Percentiles rank a stretch among this genome's conserved stretches.
These are phyloP conservation scores for Nothoprocta perdicaria DNA, from an alignment of 2,113 vertebrate genomes.

Conservation along the genomic window DNA sequence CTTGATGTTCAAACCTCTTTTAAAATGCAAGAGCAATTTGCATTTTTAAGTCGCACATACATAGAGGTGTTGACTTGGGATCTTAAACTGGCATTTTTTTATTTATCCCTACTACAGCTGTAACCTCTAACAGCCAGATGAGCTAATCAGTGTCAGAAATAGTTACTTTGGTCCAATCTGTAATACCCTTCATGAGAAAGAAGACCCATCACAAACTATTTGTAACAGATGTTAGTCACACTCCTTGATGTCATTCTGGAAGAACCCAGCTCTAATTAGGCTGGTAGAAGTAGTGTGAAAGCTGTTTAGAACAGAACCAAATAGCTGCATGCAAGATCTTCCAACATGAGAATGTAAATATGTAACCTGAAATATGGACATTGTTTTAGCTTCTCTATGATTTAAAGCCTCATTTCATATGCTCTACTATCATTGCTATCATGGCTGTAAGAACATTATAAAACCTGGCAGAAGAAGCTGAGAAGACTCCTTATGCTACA, in stretches of 20 bases:
- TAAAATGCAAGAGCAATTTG: slow-evolving; percentile 34
- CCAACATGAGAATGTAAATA: background rate
- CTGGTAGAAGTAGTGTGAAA: slow-evolving; percentile 20
- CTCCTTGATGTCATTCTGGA: slow-evolving; percentile 5
- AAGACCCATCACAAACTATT: background rate
- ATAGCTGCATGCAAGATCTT: background rate
- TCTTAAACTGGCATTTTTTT: background rate
- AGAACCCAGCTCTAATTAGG: background rate
- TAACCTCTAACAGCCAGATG: background rate
- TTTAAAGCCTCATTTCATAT: slow-evolving; percentile 1
- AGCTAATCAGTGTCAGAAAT: slow-evolving; percentile 8
- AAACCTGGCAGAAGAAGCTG: background rate
- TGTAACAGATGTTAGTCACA: background rate
- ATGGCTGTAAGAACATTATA: background rate
- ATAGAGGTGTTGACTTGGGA: slow-evolving; percentile 16
- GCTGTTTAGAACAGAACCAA: slow-evolving; percentile 13
- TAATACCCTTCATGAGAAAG: background rate
- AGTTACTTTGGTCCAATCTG: background rate
- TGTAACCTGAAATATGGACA: background rate
- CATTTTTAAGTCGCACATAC: slow-evolving; percentile 18
- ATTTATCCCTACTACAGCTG: background rate
- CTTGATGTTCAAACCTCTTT: slow-evolving; percentile 2
- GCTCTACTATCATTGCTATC: background rate
- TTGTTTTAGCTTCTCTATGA: background rate
- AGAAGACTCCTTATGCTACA: background rate